Percentiles rank a stretch among this genome's conserved stretches.
phyloP scores from a whole-genome alignment of 2,797 vertebrate genomes.

The Clarias laeviceps region DNA sequence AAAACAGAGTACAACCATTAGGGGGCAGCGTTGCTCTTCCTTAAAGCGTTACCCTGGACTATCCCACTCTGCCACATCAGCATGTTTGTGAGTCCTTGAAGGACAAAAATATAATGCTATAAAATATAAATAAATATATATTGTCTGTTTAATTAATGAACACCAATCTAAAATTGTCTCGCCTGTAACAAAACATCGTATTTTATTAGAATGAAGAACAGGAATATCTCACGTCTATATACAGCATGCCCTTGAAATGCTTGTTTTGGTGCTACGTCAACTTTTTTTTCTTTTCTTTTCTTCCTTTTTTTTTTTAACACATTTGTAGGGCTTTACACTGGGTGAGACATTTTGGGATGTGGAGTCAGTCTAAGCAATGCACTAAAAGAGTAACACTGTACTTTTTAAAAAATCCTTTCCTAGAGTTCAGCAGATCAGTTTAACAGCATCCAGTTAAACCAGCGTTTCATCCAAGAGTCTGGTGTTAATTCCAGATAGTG shows the following conservation, averaged over 20 bases:
- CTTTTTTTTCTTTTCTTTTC: background rate
- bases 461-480: background rate
- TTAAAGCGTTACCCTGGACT: background rate
- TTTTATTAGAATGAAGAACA: background rate
- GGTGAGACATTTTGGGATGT: background rate
- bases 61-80: background rate
- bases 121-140: background rate
- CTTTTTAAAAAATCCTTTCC: background rate
- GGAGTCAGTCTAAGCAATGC: background rate
- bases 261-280: background rate
- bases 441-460: background rate
- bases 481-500: background rate
- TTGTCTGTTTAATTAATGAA: background rate
- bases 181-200: background rate
- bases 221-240: background rate
- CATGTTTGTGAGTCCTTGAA: background rate
- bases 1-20: constrained; percentile 18
- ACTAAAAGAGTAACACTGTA: background rate
- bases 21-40: constrained; percentile 43
- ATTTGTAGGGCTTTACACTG: background rate
- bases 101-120: background rate
- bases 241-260: background rate
- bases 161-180: background rate
- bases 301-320: too few species aligned
- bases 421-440: background rate